Base-by-base conservation (phyloP, 1,140 invertebrate species). In the Drosophila fuyamai region DNA sequence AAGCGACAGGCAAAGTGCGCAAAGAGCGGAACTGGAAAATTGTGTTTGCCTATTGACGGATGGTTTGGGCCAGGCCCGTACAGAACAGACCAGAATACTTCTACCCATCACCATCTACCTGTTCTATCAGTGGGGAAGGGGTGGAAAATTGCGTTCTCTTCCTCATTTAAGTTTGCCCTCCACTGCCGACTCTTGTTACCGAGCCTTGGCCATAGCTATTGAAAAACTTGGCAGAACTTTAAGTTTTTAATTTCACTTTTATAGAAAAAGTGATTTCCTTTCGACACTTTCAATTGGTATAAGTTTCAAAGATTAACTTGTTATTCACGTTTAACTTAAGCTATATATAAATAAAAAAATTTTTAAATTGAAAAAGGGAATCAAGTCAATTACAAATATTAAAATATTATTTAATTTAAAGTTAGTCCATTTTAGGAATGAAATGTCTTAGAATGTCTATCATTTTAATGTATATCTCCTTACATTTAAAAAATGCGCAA, bases 1-100 rank as follows among this genome's bases (percentile, higher is more conserved):
- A 70, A 71, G 67, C 67, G 67, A 71, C 67, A 71, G 67, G 67
- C 36, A 56, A 71, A 70, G 67, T 71, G 67, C 51, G 67, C 67
- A 71, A 70, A 57, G 67, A 71, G 67, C 67, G 67, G 67, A 71
- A 71, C 67, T 70, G 67, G 67, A 71, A 71, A 71, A 71, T 70
- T 71, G 65, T 71, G 65, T 48, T 48, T 57, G 44, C 29, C 43
- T 48, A 70, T 70, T 48, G 65, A 70, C 67, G 67, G 51, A 57
- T 57, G 67, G 65, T 71, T 71, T 71, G 65, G 67, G 67, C 65
- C 67, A 48, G 67, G 51, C 67, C 67, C 13, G 48, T 36, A 29
- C 61, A 7, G 14, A 43, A 61, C 32, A 13, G 14, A 23, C 41
- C 35, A 16, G 35, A 56, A 46, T 57, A 16, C 9, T 35, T 70